phyloP scores from a whole-genome alignment of 2,113 vertebrate genomes.

The Australoheros scitulus region DNA sequence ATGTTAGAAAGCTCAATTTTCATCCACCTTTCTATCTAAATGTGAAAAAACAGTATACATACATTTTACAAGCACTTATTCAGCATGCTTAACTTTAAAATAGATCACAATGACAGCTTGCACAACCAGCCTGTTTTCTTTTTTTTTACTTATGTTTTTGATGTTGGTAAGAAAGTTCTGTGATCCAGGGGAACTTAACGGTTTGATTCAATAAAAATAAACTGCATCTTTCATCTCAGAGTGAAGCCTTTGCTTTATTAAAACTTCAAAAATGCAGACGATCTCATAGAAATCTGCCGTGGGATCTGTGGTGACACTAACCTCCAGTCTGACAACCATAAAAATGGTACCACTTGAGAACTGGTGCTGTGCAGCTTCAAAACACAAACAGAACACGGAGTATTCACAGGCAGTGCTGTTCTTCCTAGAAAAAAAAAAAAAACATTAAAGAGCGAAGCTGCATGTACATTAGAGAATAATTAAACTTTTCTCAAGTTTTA shows the following conservation, averaged over 20 bases:
- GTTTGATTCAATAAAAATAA: not conserved
- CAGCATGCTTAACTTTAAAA: not conserved
- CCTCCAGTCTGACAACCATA: not conserved
- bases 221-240: constrained; percentile 1
- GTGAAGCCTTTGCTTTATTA: not conserved
- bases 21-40: not conserved
- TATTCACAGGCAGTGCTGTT: accelerated
- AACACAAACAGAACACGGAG: accelerated
- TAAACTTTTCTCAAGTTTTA: not conserved
- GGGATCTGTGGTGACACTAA: not conserved
- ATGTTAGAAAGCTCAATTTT: not conserved
- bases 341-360: accelerated
- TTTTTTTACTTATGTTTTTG: not conserved
- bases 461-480: not conserved
- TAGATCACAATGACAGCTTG: not conserved
- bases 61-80: not conserved
- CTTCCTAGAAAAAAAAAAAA: not conserved
- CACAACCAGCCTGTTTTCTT: not conserved
- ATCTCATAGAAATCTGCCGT: not conserved
- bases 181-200: not conserved
- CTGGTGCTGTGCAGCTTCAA: not conserved
- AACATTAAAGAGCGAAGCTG: accelerated
- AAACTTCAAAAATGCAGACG: not conserved
- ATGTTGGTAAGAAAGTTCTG: not conserved
- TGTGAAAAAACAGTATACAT: too few relatives aligned